Conservation (phyloP, 2,113 vertebrate genomes). For the Gallinago media region DNA sequence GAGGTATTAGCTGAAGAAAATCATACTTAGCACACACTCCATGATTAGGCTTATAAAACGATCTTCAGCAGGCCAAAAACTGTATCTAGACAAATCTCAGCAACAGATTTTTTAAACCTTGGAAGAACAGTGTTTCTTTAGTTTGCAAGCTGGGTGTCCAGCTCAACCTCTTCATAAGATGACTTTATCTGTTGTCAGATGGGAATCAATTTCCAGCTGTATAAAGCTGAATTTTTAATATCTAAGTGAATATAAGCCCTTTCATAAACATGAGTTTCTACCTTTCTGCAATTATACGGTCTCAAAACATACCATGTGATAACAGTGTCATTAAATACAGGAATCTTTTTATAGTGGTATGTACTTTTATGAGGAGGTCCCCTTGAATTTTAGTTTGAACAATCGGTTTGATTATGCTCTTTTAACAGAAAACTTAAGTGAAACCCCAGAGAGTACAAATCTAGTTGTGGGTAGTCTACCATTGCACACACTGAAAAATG, state of each 20-base stretch:
- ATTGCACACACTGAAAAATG: not conserved
- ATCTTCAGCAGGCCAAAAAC: not conserved
- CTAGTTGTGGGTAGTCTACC: not conserved
- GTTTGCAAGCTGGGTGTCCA: not conserved
- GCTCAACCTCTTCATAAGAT: not conserved
- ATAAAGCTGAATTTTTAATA: not conserved
- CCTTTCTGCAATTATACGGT: not conserved
- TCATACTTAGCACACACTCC: rapidly evolving
- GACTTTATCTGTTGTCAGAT: not conserved
- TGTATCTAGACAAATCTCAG: not conserved
- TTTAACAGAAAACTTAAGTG: not conserved
- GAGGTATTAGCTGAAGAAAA: not conserved
- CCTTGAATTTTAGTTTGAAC: not conserved
- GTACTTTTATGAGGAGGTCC: not conserved
- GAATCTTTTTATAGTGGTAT: not conserved
- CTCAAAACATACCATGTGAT: not conserved
- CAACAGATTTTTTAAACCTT: not conserved
- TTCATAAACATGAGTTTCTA: not conserved
- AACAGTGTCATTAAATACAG: not conserved
- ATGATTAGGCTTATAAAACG: not conserved
- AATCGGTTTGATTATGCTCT: not conserved
- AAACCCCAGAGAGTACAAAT: not conserved
- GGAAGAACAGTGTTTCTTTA: not conserved
- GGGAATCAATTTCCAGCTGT: not conserved
- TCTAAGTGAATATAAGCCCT: not conserved